Percentiles rank a stretch among this genome's conserved stretches.
These are phyloP conservation scores for Dicrostonyx torquatus DNA, from an alignment of 2,797 vertebrate genomes.

Conservation along the genomic window DNA sequence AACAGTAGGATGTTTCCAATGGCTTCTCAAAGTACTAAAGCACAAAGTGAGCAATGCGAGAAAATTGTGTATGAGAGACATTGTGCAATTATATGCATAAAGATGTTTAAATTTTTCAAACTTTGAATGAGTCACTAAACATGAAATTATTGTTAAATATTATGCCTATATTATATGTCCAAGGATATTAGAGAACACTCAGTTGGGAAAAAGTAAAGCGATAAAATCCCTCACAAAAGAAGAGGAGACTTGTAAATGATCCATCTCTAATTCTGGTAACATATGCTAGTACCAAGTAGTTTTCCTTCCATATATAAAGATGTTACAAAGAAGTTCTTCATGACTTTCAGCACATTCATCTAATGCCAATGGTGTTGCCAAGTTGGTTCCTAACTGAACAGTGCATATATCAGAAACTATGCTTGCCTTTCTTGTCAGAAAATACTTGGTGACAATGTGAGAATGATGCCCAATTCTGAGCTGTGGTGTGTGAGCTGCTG, in stretches of 20 bases:
- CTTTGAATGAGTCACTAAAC: not conserved
- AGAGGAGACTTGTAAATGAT: not conserved
- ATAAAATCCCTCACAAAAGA: not conserved
- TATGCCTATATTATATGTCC: not conserved
- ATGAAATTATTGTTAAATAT: not conserved
- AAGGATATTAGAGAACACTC: not conserved
- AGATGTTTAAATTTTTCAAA: not conserved
- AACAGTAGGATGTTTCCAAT: not conserved
- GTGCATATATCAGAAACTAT: conserved; percentile 58
- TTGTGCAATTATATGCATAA: too few species aligned
- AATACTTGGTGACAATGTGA: conserved; percentile 55
- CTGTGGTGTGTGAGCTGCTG: not conserved
- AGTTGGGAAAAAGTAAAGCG: not conserved
- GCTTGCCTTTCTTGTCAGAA: conserved; percentile 52
- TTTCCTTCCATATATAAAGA: conserved; percentile 32
- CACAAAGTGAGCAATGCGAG: not conserved
- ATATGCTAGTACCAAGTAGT: not conserved
- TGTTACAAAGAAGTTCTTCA: conserved; percentile 49
- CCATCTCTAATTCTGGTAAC: not conserved
- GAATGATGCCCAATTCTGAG: conserved; percentile 39
- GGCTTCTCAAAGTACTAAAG: not conserved
- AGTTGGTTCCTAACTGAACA: conserved; percentile 62
- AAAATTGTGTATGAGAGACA: not conserved
- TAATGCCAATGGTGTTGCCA: not conserved
- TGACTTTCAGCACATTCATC: not conserved